Base-by-base conservation (phyloP, 2,113 vertebrate genomes). In the Glaucomys volans region DNA sequence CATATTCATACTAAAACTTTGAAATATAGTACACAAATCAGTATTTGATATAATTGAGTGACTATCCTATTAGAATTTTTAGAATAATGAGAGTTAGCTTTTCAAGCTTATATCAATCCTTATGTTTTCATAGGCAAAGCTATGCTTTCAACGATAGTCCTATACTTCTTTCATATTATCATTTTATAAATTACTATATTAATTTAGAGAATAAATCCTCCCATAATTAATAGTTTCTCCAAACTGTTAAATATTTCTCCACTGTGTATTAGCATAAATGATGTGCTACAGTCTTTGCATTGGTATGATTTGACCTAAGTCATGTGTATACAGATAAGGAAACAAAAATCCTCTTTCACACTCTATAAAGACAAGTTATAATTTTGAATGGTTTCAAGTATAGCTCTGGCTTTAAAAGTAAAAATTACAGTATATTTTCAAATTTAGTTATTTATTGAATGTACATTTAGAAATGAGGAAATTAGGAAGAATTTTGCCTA, bases 361-460 rank as follows among this genome's bases (percentile, higher is more conserved):
- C 8, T 47, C 8, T 71, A 59, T 72, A 54, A 92, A 94, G 72
- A 4, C n/a, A 93, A 57, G 28, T 59, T 52, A 75, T 77, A 81
- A 69, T 62, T 62, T 57, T 92, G 37, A 66, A 8, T 30, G 50
- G 2, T 72, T 87, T 95, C 28, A 86, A 81, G 76, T 86, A 5
- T 90, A 90, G 37, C 35, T 76, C 44, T 18, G n/a, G 54, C 52
- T 90, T 92, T 59, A 74, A 94, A 93, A 57, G 14, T 81, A 67
- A 1, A 4, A 76, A 85, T 72, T 91, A 67, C 50, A 26, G 17
- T 67, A 37, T 75, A 32, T 59, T 71, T 92, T 83, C 11, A 54
- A 95, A 96, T 64, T 32, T 54, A 91, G 22, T 66, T 79, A 44
- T 74, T 77, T 52, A 67, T 54, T 82, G 37, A 92, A 13, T 87